phyloP scores from a whole-genome alignment of 1,140 invertebrate genomes.

The Platyscapa corneri region DNA sequence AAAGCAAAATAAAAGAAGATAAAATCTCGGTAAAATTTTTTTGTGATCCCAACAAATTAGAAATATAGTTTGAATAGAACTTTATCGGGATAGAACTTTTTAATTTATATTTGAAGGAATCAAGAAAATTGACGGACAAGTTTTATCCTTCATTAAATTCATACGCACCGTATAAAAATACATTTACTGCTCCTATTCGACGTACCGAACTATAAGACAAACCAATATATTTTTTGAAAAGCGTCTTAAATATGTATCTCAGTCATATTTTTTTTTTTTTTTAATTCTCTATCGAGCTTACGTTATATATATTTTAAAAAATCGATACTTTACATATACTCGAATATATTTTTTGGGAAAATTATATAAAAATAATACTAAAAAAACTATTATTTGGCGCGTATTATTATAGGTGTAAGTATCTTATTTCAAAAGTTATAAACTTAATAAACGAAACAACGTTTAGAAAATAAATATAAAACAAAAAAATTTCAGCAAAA shows the following conservation, averaged over 20 bases:
- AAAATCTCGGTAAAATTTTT: background rate
- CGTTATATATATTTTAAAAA: background rate
- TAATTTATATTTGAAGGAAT: background rate
- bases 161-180: background rate
- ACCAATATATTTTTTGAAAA: background rate
- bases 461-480: too few species aligned
- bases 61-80: background rate
- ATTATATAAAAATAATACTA: too few species aligned
- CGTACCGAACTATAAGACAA: background rate
- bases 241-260: background rate
- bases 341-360: too few species aligned
- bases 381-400: too few species aligned
- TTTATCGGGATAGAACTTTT: constrained; percentile 7
- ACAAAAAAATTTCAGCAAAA: too few species aligned
- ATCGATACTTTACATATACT: background rate
- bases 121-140: background rate
- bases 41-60: background rate
- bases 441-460: too few species aligned
- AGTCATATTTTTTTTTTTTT: background rate
- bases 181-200: background rate
- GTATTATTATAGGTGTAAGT: background rate
- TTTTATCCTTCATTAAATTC: background rate
- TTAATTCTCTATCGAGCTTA: background rate
- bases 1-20: background rate
- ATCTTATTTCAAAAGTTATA: background rate